phyloP scores from a whole-genome alignment of 1,140 invertebrate species.

The Temnothorax curvispinosus region DNA sequence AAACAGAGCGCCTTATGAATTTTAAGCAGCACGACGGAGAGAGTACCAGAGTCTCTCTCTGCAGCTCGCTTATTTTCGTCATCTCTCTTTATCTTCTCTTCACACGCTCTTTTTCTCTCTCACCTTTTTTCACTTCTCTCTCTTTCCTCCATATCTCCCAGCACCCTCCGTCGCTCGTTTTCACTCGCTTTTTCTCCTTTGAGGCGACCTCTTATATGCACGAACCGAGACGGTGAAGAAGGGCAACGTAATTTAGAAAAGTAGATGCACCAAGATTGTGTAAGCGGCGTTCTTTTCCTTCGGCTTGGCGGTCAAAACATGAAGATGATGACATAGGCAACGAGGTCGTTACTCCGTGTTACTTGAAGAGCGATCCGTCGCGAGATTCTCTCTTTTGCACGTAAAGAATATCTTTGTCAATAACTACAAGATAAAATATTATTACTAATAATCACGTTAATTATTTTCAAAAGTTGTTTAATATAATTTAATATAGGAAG shows the following conservation, averaged over 20 bases:
- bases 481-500: neutral
- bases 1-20: conserved; percentile 84
- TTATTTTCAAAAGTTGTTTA: neutral
- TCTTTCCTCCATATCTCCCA: conserved; percentile 10
- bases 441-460: neutral
- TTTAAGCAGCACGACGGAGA: conserved; percentile 80
- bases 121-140: neutral
- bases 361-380: neutral
- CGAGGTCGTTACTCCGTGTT: conserved; percentile 44
- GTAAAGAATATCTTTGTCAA: neutral
- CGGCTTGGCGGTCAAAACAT: conserved; percentile 47
- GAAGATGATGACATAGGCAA: conserved; percentile 48
- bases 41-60: conserved; percentile 51
- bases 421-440: neutral
- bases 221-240: conserved; percentile 61
- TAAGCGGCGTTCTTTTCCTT: conserved; percentile 51
- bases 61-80: conserved; percentile 51
- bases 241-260: conserved; percentile 74
- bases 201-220: conserved; percentile 71
- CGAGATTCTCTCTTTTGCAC: neutral
- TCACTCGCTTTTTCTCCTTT: conserved; percentile 64
- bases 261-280: conserved; percentile 71
- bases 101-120: neutral
- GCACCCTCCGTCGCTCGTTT: conserved; percentile 27
- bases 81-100: conserved; percentile 26